phyloP scores from a whole-genome alignment of 2,888 invertebrate genomes.

The Sesia apiformis region DNA sequence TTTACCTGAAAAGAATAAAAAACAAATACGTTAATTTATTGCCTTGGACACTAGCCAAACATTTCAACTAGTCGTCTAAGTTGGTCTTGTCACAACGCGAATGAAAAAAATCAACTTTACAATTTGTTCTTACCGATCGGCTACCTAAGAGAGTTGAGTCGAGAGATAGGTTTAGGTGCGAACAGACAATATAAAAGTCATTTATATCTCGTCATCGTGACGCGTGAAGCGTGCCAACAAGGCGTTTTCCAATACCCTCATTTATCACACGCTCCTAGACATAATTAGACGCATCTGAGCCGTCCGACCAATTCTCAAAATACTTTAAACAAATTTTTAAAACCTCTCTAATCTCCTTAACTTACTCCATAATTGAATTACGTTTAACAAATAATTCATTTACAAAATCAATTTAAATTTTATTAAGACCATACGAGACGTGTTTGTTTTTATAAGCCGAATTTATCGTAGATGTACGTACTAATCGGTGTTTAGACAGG shows the following conservation, averaged over 20 bases:
- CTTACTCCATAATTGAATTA: slow-evolving; percentile 21
- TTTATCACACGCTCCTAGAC: slow-evolving; percentile 64
- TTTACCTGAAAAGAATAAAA: slow-evolving; percentile 71
- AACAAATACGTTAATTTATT: slow-evolving; percentile 65
- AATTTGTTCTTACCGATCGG: slow-evolving; percentile 47
- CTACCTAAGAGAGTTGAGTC: slow-evolving; percentile 36
- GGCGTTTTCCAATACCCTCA: slow-evolving; percentile 67
- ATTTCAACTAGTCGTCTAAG: slow-evolving; percentile 67
- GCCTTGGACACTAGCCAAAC: slow-evolving; percentile 61
- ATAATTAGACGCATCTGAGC: slow-evolving; percentile 65
- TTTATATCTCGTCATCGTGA: slow-evolving; percentile 67
- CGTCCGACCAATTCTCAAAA: slow-evolving; percentile 34
- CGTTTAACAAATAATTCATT: not conserved
- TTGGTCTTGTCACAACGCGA: slow-evolving; percentile 59
- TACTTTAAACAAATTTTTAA: slow-evolving; percentile 53
- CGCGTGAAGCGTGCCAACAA: slow-evolving; percentile 58
- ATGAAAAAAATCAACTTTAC: slow-evolving; percentile 56
- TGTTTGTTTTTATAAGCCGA: no score
- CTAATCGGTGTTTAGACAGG: no score
- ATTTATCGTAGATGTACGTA: no score
- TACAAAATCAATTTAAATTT: not conserved
- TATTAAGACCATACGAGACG: not conserved
- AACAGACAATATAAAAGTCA: slow-evolving; percentile 69
- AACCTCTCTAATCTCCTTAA: slow-evolving; percentile 33
- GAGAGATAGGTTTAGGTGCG: slow-evolving; percentile 63